phyloP scores from a whole-genome alignment of 2,797 vertebrate genomes.

The Serranus cabrilla region DNA sequence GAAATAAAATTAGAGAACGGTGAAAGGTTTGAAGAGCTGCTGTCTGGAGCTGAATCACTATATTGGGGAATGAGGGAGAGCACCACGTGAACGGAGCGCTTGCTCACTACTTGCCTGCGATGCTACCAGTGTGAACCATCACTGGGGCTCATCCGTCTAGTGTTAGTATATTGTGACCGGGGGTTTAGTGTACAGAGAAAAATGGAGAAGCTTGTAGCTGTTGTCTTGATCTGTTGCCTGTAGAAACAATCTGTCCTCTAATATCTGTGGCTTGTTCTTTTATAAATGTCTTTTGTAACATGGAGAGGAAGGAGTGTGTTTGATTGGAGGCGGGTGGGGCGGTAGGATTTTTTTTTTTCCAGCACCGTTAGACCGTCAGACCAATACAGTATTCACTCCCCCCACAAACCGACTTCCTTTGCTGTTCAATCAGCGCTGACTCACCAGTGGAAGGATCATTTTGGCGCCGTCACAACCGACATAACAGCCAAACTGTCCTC shows the following conservation, averaged over 20 bases:
- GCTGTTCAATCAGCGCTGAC: neutral
- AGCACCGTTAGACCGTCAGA: conserved; percentile 12
- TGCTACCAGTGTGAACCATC: neutral
- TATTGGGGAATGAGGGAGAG: neutral
- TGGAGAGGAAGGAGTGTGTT: conserved; percentile 23
- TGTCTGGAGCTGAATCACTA: neutral
- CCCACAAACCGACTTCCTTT: neutral
- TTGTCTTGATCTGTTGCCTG: conserved; percentile 65
- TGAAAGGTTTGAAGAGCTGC: neutral
- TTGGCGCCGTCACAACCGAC: neutral
- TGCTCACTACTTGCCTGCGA: neutral
- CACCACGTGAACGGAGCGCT: neutral
- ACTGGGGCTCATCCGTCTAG: neutral
- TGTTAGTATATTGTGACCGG: neutral
- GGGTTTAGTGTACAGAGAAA: neutral
- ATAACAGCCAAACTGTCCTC: neutral
- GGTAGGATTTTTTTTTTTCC: conserved; percentile 27
- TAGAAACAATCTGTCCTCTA: conserved; percentile 61
- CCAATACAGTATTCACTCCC: conserved; percentile 38
- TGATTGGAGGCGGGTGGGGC: neutral
- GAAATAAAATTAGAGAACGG: conserved; percentile 35
- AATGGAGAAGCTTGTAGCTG: conserved; percentile 24
- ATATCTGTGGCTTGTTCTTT: conserved; percentile 68
- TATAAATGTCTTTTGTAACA: conserved; percentile 76
- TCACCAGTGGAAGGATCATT: neutral